Conservation (phyloP, 2,113 vertebrate species). For the Grammomys dolichurus region DNA sequence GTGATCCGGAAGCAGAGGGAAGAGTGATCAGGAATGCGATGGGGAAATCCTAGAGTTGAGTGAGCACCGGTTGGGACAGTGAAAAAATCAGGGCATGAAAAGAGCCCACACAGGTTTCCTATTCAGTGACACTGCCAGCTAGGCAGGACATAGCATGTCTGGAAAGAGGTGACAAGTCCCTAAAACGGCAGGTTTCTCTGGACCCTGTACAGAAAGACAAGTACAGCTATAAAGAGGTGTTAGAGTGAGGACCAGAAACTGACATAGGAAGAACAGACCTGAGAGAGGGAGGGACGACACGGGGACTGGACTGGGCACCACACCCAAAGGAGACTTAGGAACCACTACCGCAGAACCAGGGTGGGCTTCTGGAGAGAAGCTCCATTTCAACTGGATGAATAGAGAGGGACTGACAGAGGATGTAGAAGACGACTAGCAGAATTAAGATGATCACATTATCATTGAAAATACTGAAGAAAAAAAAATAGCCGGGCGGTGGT, state of each 20-base stretch:
- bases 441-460: not conserved
- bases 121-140: not conserved
- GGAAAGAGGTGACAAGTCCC: not conserved
- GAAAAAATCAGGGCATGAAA: not conserved
- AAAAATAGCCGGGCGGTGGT: too few relatives aligned
- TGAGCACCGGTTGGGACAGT: not conserved
- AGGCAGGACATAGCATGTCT: not conserved
- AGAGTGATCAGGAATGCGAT: not conserved
- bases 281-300: not conserved
- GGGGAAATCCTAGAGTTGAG: not conserved
- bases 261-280: not conserved
- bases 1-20: not conserved
- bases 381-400: not conserved
- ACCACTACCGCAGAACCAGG: too few relatives aligned
- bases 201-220: not conserved
- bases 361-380: not conserved
- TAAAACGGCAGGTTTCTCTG: not conserved
- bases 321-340: not conserved
- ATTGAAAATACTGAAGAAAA: not conserved
- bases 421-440: not conserved
- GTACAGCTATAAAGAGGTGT: too few relatives aligned
- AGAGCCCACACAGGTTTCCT: not conserved
- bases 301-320: not conserved
- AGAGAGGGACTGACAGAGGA: too few relatives aligned
- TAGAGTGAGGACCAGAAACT: not conserved